Conservation (phyloP, 2,797 vertebrate genomes). For the Poeciliopsis infans region DNA sequence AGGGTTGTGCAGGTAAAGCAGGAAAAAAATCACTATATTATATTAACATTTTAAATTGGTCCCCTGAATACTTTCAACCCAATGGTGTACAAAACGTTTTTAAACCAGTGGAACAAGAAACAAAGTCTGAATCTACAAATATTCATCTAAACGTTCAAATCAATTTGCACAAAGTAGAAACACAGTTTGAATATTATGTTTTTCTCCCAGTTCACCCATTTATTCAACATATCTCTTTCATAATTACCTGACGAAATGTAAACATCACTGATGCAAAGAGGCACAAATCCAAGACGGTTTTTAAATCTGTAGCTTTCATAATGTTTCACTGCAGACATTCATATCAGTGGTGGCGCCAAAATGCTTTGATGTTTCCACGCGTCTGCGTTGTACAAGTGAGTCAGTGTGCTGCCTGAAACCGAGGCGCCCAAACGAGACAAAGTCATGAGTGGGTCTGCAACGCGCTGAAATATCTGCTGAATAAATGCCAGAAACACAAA, state of each 20-base stretch:
- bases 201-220: not conserved
- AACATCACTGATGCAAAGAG: not conserved
- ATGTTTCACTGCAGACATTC: not conserved
- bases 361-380: not conserved
- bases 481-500: not conserved
- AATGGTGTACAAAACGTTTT: no score
- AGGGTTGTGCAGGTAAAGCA: no score
- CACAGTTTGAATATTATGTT: not conserved
- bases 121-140: not conserved
- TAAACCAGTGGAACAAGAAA: not conserved
- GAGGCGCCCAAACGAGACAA: not conserved
- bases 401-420: conserved; percentile 2
- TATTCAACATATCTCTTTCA: not conserved
- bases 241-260: not conserved
- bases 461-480: not conserved
- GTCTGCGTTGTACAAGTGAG: not conserved
- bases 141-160: not conserved
- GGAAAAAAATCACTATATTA: no score
- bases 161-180: not conserved
- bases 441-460: not conserved
- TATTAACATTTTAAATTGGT: no score
- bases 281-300: not conserved
- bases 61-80: no score
- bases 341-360: not conserved
- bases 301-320: not conserved